phyloP scores from a whole-genome alignment of 2,113 vertebrate species.

The Odobenus rosmarus region DNA sequence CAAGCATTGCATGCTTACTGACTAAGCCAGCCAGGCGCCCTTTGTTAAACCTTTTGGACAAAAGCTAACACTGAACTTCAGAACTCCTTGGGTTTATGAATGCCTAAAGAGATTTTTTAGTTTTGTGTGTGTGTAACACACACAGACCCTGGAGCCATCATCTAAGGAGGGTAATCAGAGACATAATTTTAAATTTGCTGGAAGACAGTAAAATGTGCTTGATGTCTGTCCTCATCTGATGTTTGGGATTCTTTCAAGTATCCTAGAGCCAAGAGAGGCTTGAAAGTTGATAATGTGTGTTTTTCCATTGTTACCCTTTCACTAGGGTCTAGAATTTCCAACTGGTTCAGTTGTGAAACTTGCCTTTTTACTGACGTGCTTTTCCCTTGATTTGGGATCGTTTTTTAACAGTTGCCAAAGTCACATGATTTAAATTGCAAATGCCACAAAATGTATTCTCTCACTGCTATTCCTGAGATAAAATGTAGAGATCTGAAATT shows the following conservation, averaged over 20 bases:
- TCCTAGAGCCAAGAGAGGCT: not conserved
- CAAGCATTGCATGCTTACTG: not conserved
- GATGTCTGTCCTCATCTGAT: not conserved
- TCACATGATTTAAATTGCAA: constrained; percentile 15
- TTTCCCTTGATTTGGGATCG: not conserved
- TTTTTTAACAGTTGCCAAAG: constrained; percentile 34
- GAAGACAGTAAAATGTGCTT: not conserved
- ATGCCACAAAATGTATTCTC: not conserved
- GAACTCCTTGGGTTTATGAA: not conserved
- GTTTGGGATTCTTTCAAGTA: not conserved
- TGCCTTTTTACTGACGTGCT: not conserved
- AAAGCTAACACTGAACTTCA: not conserved
- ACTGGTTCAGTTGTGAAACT: not conserved
- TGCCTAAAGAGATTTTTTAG: not conserved
- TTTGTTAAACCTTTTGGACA: not conserved
- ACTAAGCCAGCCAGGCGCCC: not conserved
- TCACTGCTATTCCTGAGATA: not conserved
- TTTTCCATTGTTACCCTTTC: not conserved
- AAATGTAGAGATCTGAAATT: constrained; percentile 45
- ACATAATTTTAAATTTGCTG: not conserved
- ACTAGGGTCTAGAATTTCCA: constrained; percentile 22
- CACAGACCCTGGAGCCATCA: not conserved
- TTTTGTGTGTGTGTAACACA: not conserved
- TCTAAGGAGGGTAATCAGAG: not conserved
- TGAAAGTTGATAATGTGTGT: not conserved